Conservation (phyloP, 2,113 vertebrate species). For the Toxotes jaculatrix region DNA sequence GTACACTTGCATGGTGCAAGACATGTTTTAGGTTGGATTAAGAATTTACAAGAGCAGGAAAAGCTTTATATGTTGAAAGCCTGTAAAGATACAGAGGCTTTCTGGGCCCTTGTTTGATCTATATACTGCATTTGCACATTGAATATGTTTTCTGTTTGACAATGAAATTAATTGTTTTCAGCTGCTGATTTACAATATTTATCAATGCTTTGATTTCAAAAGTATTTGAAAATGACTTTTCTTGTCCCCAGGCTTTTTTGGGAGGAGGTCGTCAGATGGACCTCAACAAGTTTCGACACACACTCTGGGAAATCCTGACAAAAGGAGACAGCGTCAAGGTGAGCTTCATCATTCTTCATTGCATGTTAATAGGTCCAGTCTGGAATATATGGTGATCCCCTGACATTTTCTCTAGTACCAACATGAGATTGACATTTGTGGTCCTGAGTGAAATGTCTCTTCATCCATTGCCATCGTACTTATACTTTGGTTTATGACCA, state of each 20-base stretch:
- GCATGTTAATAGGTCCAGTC: too few relatives aligned
- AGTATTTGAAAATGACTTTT: background rate
- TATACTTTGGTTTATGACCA: background rate
- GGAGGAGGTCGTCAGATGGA: conserved; percentile 68
- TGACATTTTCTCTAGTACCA: background rate
- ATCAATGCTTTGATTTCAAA: background rate
- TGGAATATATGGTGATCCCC: too few relatives aligned
- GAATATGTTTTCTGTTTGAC: conserved; percentile 1
- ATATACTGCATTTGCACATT: background rate
- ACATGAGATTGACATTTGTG: background rate
- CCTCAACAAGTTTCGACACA: conserved; percentile 68
- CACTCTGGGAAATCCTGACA: conserved; percentile 71
- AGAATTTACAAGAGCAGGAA: conserved; percentile 38
- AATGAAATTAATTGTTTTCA: background rate
- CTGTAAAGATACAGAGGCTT: background rate
- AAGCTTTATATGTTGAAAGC: background rate
- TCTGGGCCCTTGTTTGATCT: background rate
- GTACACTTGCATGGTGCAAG: background rate
- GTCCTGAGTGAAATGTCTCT: background rate
- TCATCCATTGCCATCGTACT: background rate
- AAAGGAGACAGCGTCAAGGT: conserved; percentile 73
- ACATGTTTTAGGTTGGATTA: conserved; percentile 19
- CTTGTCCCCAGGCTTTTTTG: conserved; percentile 67
- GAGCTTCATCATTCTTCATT: conserved; percentile 29
- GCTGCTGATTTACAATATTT: background rate